Evolutionary conservation across 2,888 invertebrate species (phyloP), one percentile per base, ranked within the genome.

Genomic region (Loripinus fragilis): DNA sequence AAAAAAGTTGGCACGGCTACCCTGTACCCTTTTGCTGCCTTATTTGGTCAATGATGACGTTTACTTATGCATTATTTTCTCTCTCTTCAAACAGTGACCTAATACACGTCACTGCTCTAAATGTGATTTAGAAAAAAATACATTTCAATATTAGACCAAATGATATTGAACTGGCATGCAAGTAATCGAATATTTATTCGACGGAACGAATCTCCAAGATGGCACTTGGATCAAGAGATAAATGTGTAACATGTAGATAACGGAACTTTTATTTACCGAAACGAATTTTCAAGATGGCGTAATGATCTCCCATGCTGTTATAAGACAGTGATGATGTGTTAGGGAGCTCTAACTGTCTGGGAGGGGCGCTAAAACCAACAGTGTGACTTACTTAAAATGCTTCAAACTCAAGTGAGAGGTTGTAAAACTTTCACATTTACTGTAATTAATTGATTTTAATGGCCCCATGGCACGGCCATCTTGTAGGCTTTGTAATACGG

Each of bases 291-390:
- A 60, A 60, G 60, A 2, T 33, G 60, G 60, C 33, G 33, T 33
- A 60, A 60, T 33, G 60, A 60, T 60, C 33, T 33, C 12, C 60
- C 60, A 60, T 60, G 60, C 33, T 30, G 60, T 33, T 60, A 3
- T 33, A 23, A 33, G 60, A 23, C 60, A 60, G 28, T 33, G n/a
- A 60, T 60, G 15, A 60, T 60, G 60, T 60, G 33, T 60, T 12
- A 23, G 60, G 3, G 23, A 2, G 23, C 17, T n/a, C 10, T 33
- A 60, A 60, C 8, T 60, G 1, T 5, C 15, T 28, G 17, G 60
- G 60, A 60, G 30, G 60, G 60, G 60, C 60, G 60, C 30, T 60
- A 60, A 60, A 60, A 30, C 60, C 60, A 60, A 60, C 60, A 33
- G 60, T 33, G 60, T 60, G 60, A 30, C 60, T 60, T 60, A 60